Evolutionary conservation across 2,888 invertebrate species (phyloP), one percentile per base, ranked within the genome.

Genomic region (Hypomecis punctinalis): DNA sequence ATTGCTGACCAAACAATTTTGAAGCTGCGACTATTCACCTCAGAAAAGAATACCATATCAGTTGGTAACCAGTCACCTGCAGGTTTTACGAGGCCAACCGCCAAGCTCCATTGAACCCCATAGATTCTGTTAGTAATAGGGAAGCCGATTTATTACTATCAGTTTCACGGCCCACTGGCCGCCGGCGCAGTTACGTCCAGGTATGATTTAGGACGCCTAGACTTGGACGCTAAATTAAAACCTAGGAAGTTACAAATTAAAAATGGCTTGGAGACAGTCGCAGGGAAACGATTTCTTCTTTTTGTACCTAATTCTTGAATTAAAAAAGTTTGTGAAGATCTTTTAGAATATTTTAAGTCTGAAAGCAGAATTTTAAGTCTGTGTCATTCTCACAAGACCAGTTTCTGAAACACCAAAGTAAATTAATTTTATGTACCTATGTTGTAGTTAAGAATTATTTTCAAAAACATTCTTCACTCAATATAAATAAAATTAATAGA

Each of bases 81-180:
- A 71, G 67, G 69, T 56, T 69, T 69, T 52, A 71, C 63, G 63
- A 63, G 55, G 62, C 56, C 40, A 45, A 63, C 74, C 72, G 64
- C 74, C 72, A 82, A 80, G 75, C 75, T 60, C 79, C 84, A 86
- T 86, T 86, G 81, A 72, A 68, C 78, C 65, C 70, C 74, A 78
- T 71, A 75, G 73, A 77, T 74, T 77, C 69, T 68, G 68, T 66
- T 70, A 67, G 66, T 68, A 57, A 64, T 11, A 51, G 53, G 46
- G 42, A 70, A 70, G 71, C 76, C 77, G 80, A 84, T 87, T 83
- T 85, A 88, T 87, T 83, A 86, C 86, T 86, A 89, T 89, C 89
- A 77, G 74, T 80, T 85, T 82, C 82, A 80, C 86, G 78, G 79
- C 71, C 73, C 78, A 84, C 74, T 83, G 78, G 76, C 68, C 68